Evolutionary conservation across 2,888 invertebrate genomes (phyloP).

Genomic region (Apotomis turbidana): DNA sequence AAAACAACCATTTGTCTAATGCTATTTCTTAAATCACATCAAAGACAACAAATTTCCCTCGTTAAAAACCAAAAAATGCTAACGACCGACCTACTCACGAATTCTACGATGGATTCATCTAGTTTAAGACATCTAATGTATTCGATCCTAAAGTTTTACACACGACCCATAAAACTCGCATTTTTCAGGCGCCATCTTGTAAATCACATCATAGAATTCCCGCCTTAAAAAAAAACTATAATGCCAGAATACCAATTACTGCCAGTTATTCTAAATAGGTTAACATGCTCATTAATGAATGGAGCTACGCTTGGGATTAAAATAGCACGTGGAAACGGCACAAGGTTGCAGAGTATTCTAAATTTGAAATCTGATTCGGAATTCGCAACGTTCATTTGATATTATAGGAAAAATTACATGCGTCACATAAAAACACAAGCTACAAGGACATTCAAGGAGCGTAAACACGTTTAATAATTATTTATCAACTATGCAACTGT

Average conservation of each 20-base stretch:
- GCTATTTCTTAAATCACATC: neutral
- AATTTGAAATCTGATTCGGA: constrained; percentile 10
- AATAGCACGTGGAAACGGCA: constrained; percentile 33
- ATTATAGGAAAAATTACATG: neutral
- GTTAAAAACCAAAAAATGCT: neutral
- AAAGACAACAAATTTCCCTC: neutral
- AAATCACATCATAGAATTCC: constrained; percentile 1
- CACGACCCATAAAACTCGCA: neutral
- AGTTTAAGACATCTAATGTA: neutral
- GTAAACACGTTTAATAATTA: no score
- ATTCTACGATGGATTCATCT: neutral
- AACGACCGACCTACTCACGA: constrained; percentile 1
- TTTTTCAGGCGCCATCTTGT: neutral
- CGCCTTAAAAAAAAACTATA: neutral
- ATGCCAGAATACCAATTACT: neutral
- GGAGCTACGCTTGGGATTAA: constrained; percentile 22
- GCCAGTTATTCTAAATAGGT: constrained; percentile 24
- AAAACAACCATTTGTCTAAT: neutral
- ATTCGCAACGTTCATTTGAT: constrained; percentile 18
- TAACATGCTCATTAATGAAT: constrained; percentile 35
- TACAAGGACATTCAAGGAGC: no score
- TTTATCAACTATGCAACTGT: no score
- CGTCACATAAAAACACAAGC: no score
- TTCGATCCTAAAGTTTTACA: neutral
- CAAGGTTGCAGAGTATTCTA: constrained; percentile 28